Conservation (phyloP, 1,140 invertebrate species). For the Ridgeia piscesae region DNA sequence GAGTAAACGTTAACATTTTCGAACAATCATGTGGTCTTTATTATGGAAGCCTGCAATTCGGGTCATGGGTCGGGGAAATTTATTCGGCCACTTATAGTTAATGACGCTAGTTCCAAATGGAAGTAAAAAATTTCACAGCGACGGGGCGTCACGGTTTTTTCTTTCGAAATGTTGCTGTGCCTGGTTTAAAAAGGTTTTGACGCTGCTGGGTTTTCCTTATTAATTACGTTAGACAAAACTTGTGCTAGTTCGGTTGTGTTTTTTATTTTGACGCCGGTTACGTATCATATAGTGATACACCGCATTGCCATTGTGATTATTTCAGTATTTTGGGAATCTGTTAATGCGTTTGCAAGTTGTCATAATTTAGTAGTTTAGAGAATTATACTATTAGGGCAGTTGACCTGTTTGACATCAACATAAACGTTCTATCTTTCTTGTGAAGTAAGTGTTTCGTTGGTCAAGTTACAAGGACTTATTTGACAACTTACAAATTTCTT, state of each 20-base stretch:
- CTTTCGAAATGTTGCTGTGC: background rate
- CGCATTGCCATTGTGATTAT: no score
- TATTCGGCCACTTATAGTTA: background rate
- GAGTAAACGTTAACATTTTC: background rate
- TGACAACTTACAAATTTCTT: no score
- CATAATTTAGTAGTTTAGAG: no score
- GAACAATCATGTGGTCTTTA: constrained; percentile 5
- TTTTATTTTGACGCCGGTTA: no score
- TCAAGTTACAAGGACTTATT: no score
- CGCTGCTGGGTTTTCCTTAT: background rate
- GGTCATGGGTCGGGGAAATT: background rate
- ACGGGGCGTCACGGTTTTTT: background rate
- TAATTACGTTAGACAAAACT: background rate
- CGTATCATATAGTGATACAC: no score
- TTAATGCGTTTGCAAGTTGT: no score
- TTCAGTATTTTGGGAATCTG: no score
- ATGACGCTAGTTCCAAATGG: background rate
- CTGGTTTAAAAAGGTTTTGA: background rate
- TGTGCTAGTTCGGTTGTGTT: background rate
- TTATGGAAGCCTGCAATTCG: background rate
- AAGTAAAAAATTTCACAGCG: background rate
- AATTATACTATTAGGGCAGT: no score
- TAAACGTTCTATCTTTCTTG: no score
- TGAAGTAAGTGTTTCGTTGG: no score
- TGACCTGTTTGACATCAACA: no score